Base-by-base conservation (phyloP, 2,113 vertebrate genomes). In the Pleuronectes platessa region DNA sequence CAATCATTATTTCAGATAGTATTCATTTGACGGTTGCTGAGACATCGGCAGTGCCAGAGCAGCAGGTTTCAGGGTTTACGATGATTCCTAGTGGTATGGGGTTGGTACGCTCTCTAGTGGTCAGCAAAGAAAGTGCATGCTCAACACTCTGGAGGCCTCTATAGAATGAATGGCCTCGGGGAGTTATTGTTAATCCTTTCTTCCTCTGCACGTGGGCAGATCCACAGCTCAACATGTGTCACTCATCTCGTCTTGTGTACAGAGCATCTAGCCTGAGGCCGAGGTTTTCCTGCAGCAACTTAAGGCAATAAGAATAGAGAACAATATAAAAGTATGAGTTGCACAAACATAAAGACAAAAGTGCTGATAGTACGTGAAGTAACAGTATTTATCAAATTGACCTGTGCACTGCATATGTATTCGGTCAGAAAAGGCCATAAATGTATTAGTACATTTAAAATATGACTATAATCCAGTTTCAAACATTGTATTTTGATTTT, bases 61-160 rank as follows among this genome's bases (percentile, higher is more conserved):
- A 31, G 31, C 31, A 31, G 31, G 31, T 31, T 31, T 7, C 31
- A 31, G 31, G 31, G 31, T 31, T 31, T 2, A 17, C 4, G 0
- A 13, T 40, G 37, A 20, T 63, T 66, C 17, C 31, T 3, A 12
- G 18, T 75, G 71, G 8, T 14, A 37, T 37, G 65, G 74, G 73
- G 62, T 69, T 54, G 20, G 13, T 63, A 1, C 63, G 82, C 83
- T 15, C 86, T 88, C 90, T 87, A 83, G 88, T 86, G 91, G 87
- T 70, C 60, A 76, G 3, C 18, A 37, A 21, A n/a, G 18, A 51
- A 68, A 78, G 11, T 62, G 5, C 61, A 65, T 7, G 18, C 58
- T 61, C 10, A 56, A 5, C 51, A 0, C 17, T 18, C 18, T n/a
- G n/a, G 17, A 27, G 51, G 7, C 11, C 3, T 31, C 26, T 60